Evolutionary conservation across 2,888 invertebrate genomes (phyloP).

Genomic region (Trachelus stipa): DNA sequence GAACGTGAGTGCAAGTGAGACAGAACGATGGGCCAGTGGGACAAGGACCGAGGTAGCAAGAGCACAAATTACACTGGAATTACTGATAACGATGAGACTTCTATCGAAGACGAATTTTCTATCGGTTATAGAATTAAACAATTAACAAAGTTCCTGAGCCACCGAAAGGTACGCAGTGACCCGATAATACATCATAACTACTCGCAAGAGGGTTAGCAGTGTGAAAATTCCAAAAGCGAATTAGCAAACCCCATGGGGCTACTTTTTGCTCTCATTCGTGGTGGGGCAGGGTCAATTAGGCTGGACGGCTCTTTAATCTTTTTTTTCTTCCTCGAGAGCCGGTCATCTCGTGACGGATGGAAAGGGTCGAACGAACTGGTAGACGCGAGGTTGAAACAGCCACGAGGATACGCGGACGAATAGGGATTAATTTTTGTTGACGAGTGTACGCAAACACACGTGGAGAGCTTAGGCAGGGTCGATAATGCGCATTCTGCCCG

Average conservation of each 20-base stretch:
- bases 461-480: constrained; percentile 34
- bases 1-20: too few species aligned
- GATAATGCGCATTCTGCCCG: constrained; percentile 53
- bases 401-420: constrained; percentile 1
- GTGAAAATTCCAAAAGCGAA: constrained; percentile 1
- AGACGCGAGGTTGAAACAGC: not conserved
- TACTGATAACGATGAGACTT: too few species aligned
- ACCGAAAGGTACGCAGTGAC: too few species aligned
- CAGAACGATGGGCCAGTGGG: too few species aligned
- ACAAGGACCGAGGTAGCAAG: too few species aligned
- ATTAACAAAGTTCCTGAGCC: too few species aligned
- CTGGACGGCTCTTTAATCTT: not conserved
- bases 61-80: too few species aligned
- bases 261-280: not conserved
- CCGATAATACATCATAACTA: too few species aligned
- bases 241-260: not conserved
- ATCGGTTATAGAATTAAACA: too few species aligned
- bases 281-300: not conserved
- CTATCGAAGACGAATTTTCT: too few species aligned
- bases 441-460: constrained; percentile 14
- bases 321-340: not conserved
- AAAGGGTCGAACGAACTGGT: not conserved
- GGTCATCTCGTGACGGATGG: too few species aligned
- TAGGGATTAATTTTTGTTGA: constrained; percentile 33
- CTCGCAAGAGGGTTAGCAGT: not conserved